phyloP scores from a whole-genome alignment of 2,113 vertebrate genomes.

The Laticauda laticaudata region DNA sequence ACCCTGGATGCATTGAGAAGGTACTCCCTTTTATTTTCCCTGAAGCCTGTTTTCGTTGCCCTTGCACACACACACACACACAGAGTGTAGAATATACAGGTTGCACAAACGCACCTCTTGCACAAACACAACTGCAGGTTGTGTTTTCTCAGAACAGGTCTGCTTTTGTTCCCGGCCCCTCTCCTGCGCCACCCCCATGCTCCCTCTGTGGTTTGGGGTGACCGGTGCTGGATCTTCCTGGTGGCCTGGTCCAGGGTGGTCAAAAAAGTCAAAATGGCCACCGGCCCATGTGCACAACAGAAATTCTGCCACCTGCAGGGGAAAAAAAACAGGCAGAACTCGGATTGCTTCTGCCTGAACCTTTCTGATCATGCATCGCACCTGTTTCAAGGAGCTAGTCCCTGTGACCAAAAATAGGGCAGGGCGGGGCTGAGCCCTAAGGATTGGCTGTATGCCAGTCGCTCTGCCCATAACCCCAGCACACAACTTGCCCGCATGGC shows the following conservation, averaged over 20 bases:
- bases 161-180: no score
- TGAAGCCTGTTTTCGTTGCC: not conserved
- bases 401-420: not conserved
- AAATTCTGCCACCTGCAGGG: not conserved
- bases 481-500: not conserved
- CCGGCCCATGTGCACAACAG: not conserved
- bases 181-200: not conserved
- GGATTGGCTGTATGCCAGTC: not conserved
- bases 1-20: not conserved
- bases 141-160: fast-evolving
- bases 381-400: not conserved
- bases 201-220: not conserved
- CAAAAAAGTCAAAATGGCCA: not conserved
- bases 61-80: not conserved
- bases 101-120: not conserved
- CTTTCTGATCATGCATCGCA: not conserved
- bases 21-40: not conserved
- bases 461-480: not conserved
- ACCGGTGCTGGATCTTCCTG: not conserved
- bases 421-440: not conserved
- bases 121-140: not conserved
- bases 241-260: not conserved
- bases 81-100: not conserved
- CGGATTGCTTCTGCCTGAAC: not conserved
- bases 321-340: not conserved